Base-by-base conservation (phyloP, 2,888 invertebrate species). In the Blastobasis adustella region DNA sequence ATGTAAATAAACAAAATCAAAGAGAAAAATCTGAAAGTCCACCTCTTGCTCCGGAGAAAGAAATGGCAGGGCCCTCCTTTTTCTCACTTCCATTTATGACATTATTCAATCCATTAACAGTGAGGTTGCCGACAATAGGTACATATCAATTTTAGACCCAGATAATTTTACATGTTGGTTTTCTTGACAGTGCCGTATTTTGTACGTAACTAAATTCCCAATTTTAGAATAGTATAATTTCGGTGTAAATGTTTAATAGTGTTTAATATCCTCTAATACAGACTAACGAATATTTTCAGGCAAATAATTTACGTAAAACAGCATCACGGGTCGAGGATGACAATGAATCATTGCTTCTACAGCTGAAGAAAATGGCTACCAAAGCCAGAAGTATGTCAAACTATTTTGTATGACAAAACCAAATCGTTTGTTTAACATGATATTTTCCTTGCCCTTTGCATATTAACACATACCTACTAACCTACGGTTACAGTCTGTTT, bases 321-420 rank as follows among this genome's bases (percentile, higher is more conserved):
- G 92, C 96, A 75, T 93, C 95, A 76, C 93, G 97, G 73, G 92
- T 98, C 79, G 98, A 98, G 89, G 97, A 97, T 82, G 98, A 98
- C 91, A 98, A 98, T 91, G 98, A 98, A 86, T 96, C 96, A 67
- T 91, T 98, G 86, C 93, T 96, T 86, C 92, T 96, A 90, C 98
- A 98, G 92, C 92, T 98, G 89, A 96, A 97, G 92, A 97, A 97
- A 93, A 94, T 98, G 94, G 96, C 96, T 90, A 92, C 93, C 83
- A 93, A 94, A 89, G 92, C 94, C 89, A 92, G 92, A 92, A 92
- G 93, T 94, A 93, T 88, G 93, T 91, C 67, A 68, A 71, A 74
- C 67, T 68, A 73, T 73, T 77, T 67, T 77, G 66, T 80, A 74
- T 81, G 73, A 69, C 71, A 73, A 74, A 72, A 73, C 69, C 54